phyloP scores from a whole-genome alignment of 2,113 vertebrate species.

The Aldabrachelys gigantea region DNA sequence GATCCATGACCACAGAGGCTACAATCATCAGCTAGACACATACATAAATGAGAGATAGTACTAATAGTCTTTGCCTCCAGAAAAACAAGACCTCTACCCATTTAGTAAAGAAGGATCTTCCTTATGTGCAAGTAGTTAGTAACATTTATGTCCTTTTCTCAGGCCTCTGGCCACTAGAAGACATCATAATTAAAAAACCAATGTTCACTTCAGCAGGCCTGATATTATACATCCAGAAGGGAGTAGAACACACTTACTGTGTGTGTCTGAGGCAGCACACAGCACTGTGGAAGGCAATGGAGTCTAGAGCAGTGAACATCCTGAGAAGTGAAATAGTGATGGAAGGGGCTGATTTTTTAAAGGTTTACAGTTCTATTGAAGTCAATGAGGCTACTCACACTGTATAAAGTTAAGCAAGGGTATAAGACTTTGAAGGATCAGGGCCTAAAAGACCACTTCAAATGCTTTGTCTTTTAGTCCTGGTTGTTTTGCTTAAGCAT shows the following conservation, averaged over 20 bases:
- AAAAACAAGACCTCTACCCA: neutral
- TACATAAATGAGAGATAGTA: neutral
- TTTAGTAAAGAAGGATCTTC: neutral
- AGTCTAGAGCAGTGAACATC: neutral
- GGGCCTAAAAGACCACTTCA: neutral
- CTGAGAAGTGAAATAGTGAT: neutral
- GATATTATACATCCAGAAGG: neutral
- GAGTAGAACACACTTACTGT: neutral
- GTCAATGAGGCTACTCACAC: neutral
- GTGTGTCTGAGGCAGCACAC: neutral
- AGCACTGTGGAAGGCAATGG: neutral
- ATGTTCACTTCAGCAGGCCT: neutral
- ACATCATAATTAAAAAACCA: neutral
- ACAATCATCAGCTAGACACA: neutral
- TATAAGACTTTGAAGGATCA: neutral
- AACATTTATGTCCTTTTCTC: neutral
- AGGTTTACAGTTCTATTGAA: neutral
- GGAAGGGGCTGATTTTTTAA: neutral
- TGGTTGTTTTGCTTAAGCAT: neutral
- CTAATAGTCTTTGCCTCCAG: neutral
- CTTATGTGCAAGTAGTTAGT: neutral
- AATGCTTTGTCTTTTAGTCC: fast-evolving
- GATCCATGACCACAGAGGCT: neutral
- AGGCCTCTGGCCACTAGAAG: neutral
- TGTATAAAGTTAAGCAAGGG: neutral